Conservation (phyloP, 2,113 vertebrate genomes). For the Rhea americana region DNA sequence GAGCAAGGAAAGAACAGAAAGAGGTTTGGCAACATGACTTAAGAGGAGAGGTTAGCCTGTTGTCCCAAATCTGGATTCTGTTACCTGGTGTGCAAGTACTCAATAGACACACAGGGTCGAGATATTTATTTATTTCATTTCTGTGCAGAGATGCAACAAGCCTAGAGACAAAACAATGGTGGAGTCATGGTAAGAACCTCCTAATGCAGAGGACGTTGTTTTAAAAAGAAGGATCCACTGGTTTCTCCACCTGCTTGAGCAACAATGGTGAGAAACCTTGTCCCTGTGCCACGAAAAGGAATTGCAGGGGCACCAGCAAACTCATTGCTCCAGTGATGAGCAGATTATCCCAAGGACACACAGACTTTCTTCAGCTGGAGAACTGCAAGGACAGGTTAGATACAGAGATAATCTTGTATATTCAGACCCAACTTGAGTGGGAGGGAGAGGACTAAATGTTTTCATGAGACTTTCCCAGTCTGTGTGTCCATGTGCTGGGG, state of each 20-base stretch:
- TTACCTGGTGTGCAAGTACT: too few relatives aligned
- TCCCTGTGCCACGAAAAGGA: not conserved
- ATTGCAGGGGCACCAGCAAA: not conserved
- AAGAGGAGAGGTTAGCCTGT: too few relatives aligned
- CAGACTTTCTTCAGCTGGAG: not conserved
- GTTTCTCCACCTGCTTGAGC: not conserved
- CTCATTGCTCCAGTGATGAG: not conserved
- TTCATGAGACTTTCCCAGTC: not conserved
- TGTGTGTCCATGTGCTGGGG: not conserved
- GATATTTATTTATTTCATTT: too few relatives aligned
- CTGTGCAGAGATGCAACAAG: too few relatives aligned
- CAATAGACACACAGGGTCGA: too few relatives aligned
- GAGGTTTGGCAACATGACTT: too few relatives aligned
- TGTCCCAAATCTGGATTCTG: too few relatives aligned
- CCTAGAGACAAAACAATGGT: too few relatives aligned
- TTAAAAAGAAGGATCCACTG: not conserved
- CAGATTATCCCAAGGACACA: fast-evolving
- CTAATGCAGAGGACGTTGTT: not conserved
- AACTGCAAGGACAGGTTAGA: not conserved
- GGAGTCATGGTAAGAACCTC: not conserved
- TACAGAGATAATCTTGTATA: not conserved
- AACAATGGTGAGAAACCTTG: not conserved
- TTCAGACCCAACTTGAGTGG: not conserved
- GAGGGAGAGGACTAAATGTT: not conserved
- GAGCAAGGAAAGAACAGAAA: too few relatives aligned